Base-by-base conservation (phyloP, 2,888 invertebrate genomes). In the Gandaritis pyraliata region DNA sequence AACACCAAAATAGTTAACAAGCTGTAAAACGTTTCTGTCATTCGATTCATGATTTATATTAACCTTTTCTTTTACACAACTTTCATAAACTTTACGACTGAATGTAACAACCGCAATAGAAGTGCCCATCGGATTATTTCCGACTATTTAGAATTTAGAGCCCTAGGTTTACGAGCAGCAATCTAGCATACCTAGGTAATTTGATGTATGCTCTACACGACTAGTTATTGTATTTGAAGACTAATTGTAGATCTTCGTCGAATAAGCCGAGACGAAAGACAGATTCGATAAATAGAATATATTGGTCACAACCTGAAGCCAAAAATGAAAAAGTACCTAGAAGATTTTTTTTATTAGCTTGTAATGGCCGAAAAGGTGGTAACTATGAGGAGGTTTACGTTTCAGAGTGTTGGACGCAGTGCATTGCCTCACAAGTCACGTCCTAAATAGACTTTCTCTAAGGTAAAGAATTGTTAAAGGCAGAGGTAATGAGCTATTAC, bases 111-210 rank as follows among this genome's bases (percentile, higher is more conserved):
- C 62, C 48, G 58, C 46, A 65, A 60, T 43, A 52, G 56, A 58
- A 56, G 3, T 46, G n/a, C 18, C 29, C 16, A 10, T 43, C 51
- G 36, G 56, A 65, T 64, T 61, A 65, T 58, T 41, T 41, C 39
- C 29, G 46, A 54, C 56, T 55, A 64, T 64, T 65, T 57, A 55
- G 59, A 65, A 58, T 64, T 65, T 57, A 55, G 59, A 65, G 55
- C 64, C 47, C 39, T 49, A 18, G 57, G 53, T 61, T 64, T 64
- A 65, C 58, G 64, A 59, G 46, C 52, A 30, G 48, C 45, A 59
- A 65, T 65, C 61, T 48, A 54, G 50, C 54, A 61, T 61, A n/a
- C n/a, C n/a, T n/a, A 63, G 65, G 65, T 68, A 41, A 58, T 54
- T 33, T 65, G 61, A 65, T 64, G 54, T 58, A 64, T 48, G 16